Percentiles rank a stretch among this genome's conserved stretches.
These are phyloP conservation scores for Notolabrus celidotus DNA, from an alignment of 2,797 vertebrate species.

Conservation along the genomic window DNA sequence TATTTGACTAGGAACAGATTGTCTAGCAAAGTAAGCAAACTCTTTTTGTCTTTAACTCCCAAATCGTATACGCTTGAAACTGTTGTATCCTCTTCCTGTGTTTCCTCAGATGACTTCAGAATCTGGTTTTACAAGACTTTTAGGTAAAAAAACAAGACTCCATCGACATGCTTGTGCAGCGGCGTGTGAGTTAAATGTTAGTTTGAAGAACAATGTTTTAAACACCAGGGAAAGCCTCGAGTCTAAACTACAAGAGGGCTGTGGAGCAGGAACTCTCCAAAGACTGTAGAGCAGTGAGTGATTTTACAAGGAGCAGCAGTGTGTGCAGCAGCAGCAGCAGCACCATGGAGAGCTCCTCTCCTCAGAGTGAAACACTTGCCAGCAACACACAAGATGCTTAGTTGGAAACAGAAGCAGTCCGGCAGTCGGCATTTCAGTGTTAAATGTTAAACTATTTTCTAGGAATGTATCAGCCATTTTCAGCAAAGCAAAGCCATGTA, in stretches of 20 bases:
- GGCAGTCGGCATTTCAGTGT: neutral
- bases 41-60: neutral
- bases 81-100: neutral
- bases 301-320: constrained; percentile 63
- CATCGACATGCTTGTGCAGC: constrained; percentile 6
- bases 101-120: constrained; percentile 14
- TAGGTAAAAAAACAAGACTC: constrained; percentile 37
- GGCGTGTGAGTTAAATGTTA: constrained; percentile 36
- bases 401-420: constrained; percentile 39
- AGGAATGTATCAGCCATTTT: too few relatives aligned
- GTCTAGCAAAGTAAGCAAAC: constrained; percentile 2
- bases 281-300: constrained; percentile 47
- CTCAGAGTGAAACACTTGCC: constrained; percentile 39
- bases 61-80: constrained; percentile 33
- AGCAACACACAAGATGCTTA: constrained; percentile 40
- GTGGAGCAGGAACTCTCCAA: constrained; percentile 58
- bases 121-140: constrained; percentile 10
- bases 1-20: too few relatives aligned
- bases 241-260: constrained; percentile 44
- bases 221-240: constrained; percentile 42
- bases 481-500: neutral
- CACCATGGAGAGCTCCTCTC: constrained; percentile 60
- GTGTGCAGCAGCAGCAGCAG: constrained; percentile 45
- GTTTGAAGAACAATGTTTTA: constrained; percentile 30
- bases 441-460: constrained; percentile 19